phyloP scores from a whole-genome alignment of 2,888 invertebrate genomes.

The Actias luna region DNA sequence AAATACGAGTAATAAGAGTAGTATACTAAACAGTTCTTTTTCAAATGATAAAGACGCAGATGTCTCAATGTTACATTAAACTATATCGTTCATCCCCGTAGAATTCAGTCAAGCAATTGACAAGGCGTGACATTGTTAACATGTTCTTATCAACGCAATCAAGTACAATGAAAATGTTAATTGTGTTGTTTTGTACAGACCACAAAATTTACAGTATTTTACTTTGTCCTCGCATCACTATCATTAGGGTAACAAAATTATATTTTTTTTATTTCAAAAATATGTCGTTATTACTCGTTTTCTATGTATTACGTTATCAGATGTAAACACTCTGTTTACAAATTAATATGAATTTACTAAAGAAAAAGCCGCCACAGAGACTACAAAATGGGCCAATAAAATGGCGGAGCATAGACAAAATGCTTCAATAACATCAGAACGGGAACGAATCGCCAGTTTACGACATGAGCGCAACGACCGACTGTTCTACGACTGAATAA shows the following conservation, averaged over 20 bases:
- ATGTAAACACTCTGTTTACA: background rate
- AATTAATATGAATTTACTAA: slow-evolving; percentile 53
- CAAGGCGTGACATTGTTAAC: slow-evolving; percentile 59
- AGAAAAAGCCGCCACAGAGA: slow-evolving; percentile 61
- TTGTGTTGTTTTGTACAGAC: slow-evolving; percentile 56
- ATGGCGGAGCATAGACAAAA: slow-evolving; percentile 79
- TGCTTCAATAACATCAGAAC: slow-evolving; percentile 81
- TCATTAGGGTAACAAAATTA: slow-evolving; percentile 31
- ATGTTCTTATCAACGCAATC: slow-evolving; percentile 55
- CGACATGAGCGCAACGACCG: slow-evolving; percentile 78
- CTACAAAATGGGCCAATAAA: slow-evolving; percentile 78
- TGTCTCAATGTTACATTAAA: slow-evolving; percentile 19
- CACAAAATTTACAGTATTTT: slow-evolving; percentile 48
- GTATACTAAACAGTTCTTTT: background rate
- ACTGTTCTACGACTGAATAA: slow-evolving; percentile 82
- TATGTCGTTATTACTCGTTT: background rate
- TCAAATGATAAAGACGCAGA: background rate
- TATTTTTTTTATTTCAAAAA: slow-evolving; percentile 18
- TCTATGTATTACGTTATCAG: background rate
- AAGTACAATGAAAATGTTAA: slow-evolving; percentile 63
- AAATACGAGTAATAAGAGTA: too few relatives aligned
- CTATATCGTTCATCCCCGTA: slow-evolving; percentile 18
- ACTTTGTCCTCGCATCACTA: slow-evolving; percentile 38
- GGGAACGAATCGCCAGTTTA: slow-evolving; percentile 80
- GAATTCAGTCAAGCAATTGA: slow-evolving; percentile 34